phyloP scores from a whole-genome alignment of 2,797 vertebrate species.

The Xenops minutus region DNA sequence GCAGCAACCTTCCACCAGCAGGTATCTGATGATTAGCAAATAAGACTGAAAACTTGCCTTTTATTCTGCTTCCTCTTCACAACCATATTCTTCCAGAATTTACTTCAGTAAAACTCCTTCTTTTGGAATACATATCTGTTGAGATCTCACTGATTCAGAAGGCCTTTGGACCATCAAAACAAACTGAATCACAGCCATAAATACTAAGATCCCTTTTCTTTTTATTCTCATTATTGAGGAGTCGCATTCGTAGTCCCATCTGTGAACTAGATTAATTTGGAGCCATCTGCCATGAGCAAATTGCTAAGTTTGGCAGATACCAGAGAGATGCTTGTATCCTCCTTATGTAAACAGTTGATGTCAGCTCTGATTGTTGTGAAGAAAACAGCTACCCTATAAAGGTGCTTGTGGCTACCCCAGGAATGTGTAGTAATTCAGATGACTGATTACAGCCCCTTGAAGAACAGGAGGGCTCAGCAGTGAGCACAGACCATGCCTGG shows the following conservation, averaged over 20 bases:
- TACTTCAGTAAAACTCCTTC: neutral
- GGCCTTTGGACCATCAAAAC: neutral
- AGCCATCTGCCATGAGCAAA: conserved; percentile 73
- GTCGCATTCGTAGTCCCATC: conserved; percentile 65
- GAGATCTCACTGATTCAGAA: neutral
- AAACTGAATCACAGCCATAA: neutral
- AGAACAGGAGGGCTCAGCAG: neutral
- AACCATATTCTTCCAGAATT: neutral
- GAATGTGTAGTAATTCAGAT: neutral
- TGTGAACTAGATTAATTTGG: conserved; percentile 68
- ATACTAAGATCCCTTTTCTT: neutral
- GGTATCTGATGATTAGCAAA: neutral
- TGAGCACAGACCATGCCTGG: neutral
- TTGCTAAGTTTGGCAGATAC: conserved; percentile 61
- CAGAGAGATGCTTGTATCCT: conserved; percentile 37
- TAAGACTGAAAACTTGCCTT: neutral
- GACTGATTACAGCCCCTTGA: neutral
- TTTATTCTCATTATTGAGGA: conserved; percentile 18
- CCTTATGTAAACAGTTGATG: conserved; percentile 41
- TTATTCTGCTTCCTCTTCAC: neutral
- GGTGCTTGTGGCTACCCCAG: conserved; percentile 1
- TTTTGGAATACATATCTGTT: neutral
- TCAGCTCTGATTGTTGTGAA: conserved; percentile 45
- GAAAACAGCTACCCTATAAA: conserved; percentile 42
- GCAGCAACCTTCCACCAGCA: neutral